Percentiles rank a stretch among this genome's conserved stretches.
Conservation (phyloP, 2,888 invertebrate genomes). For the Seira sanloemensis region DNA sequence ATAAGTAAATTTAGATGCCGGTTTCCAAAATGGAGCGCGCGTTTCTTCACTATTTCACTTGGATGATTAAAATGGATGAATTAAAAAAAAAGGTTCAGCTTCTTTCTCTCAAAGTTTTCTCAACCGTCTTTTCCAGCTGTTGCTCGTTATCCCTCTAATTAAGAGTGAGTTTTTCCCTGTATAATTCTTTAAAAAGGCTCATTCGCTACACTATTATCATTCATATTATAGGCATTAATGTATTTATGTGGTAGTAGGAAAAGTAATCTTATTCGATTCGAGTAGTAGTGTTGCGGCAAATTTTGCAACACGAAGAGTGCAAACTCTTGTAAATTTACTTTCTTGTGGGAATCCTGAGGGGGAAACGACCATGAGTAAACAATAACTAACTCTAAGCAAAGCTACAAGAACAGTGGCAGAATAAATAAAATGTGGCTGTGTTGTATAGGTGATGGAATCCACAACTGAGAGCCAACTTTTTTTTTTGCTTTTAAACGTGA, state of each 20-base stretch:
- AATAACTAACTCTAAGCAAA: background rate
- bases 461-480: background rate
- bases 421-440: background rate
- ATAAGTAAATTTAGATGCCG: background rate
- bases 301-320: background rate
- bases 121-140: conserved; percentile 14
- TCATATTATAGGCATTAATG: background rate
- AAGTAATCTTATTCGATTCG: too few species aligned
- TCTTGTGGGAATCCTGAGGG: background rate
- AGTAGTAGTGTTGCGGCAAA: too few species aligned
- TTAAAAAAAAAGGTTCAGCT: background rate
- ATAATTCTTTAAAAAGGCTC: background rate
- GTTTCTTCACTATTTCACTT: background rate
- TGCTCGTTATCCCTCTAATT: background rate
- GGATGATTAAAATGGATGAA: background rate
- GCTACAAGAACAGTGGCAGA: background rate
- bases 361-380: background rate
- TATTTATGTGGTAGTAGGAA: too few species aligned
- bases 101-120: background rate
- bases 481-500: background rate
- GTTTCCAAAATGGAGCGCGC: background rate
- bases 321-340: background rate
- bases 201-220: background rate
- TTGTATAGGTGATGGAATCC: background rate
- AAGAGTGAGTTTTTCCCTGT: background rate